These are phyloP conservation scores for Emydura subglobosa DNA, from an alignment of 2,113 vertebrate genomes.

Conservation along the genomic window DNA sequence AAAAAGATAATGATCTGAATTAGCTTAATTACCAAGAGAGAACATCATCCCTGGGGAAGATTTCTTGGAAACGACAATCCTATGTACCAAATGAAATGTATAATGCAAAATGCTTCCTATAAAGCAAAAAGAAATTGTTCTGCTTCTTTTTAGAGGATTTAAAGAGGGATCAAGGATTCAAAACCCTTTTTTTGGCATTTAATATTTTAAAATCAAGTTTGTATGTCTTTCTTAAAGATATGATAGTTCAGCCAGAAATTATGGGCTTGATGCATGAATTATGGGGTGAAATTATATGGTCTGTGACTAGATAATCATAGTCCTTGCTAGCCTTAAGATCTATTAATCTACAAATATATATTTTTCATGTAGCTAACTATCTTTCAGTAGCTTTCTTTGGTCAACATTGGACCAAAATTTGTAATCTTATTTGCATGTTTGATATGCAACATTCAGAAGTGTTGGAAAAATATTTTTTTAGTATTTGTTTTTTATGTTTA, in stretches of 20 bases:
- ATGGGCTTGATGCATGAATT: background rate
- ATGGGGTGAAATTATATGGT: background rate
- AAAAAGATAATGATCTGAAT: background rate
- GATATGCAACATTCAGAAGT: background rate
- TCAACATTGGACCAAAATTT: background rate
- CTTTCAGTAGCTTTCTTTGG: background rate
- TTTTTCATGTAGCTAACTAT: background rate
- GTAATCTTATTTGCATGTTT: background rate
- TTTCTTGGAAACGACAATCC: background rate
- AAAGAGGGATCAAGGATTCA: background rate
- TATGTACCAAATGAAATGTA: background rate
- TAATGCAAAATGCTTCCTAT: background rate
- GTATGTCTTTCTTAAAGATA: background rate
- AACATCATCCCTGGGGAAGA: background rate
- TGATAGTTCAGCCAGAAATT: background rate
- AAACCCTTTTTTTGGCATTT: background rate
- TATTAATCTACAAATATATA: background rate
- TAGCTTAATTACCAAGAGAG: background rate
- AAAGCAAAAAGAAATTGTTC: background rate
- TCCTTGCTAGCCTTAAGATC: background rate
- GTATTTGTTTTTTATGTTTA: background rate
- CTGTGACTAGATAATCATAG: background rate
- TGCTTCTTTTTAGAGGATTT: background rate
- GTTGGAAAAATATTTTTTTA: background rate
- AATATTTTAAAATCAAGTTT: background rate